Conservation (phyloP, 2,113 vertebrate genomes). For the Hepsetus odoe region DNA sequence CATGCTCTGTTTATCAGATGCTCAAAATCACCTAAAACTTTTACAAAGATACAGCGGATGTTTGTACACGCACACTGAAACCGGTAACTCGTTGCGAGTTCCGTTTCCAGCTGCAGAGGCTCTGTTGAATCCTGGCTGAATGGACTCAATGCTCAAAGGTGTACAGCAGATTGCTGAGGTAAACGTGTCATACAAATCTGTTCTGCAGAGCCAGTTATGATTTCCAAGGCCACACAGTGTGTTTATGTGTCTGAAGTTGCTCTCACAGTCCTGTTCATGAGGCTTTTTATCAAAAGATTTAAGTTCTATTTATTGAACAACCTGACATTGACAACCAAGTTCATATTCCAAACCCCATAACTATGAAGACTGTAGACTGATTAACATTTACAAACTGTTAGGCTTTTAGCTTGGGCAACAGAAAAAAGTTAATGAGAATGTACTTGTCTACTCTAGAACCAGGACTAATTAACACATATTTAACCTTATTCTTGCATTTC, state of each 20-base stretch:
- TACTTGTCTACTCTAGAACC: too few relatives aligned
- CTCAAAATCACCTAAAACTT: neutral
- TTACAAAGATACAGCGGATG: neutral
- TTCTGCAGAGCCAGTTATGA: neutral
- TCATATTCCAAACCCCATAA: neutral
- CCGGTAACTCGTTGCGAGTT: neutral
- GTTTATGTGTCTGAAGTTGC: neutral
- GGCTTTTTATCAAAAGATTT: neutral
- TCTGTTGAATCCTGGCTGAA: neutral
- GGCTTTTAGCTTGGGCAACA: neutral
- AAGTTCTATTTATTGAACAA: neutral
- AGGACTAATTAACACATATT: too few relatives aligned
- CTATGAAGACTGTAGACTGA: neutral
- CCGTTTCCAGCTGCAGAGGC: neutral
- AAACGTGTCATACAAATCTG: neutral
- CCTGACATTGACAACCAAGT: neutral
- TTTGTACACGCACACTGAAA: neutral
- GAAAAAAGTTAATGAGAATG: too few relatives aligned
- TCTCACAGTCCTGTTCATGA: neutral
- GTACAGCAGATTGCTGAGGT: neutral
- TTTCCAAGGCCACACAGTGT: neutral
- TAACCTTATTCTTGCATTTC: too few relatives aligned
- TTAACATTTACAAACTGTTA: neutral
- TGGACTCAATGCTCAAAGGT: neutral
- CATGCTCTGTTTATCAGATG: conserved; percentile 17